phyloP scores from a whole-genome alignment of 2,797 vertebrate species.

The Sandelia bainsii region DNA sequence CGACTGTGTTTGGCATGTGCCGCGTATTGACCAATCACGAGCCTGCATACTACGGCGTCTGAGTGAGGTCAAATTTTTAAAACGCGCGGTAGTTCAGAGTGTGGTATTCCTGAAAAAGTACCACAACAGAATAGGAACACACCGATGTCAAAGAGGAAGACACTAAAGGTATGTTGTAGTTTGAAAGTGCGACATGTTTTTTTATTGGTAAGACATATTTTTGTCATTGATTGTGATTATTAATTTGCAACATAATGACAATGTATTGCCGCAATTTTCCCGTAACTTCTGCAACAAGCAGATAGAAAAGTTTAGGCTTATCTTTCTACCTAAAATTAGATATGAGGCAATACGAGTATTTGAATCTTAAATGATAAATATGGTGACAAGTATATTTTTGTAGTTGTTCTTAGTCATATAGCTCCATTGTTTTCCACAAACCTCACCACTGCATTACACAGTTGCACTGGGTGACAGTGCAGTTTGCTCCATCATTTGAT shows the following conservation, averaged over 20 bases:
- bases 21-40: conserved; percentile 65
- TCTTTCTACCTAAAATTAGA: neutral
- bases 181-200: neutral
- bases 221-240: neutral
- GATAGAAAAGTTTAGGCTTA: no score
- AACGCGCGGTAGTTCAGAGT: neutral
- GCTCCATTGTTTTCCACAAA: neutral
- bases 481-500: no score
- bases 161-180: neutral
- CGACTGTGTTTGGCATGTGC: conserved; percentile 19
- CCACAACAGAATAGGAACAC: neutral
- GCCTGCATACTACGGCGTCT: conserved; percentile 48
- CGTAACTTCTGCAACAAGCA: neutral
- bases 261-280: neutral
- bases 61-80: conserved; percentile 30
- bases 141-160: neutral
- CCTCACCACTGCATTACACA: neutral
- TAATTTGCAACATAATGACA: neutral
- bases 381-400: neutral
- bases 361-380: no score
- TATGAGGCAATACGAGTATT: no score
- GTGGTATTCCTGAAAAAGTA: neutral
- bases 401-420: neutral
- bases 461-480: neutral
- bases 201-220: neutral